Conservation (phyloP, 2,113 vertebrate species). For the Silurus meridionalis region DNA sequence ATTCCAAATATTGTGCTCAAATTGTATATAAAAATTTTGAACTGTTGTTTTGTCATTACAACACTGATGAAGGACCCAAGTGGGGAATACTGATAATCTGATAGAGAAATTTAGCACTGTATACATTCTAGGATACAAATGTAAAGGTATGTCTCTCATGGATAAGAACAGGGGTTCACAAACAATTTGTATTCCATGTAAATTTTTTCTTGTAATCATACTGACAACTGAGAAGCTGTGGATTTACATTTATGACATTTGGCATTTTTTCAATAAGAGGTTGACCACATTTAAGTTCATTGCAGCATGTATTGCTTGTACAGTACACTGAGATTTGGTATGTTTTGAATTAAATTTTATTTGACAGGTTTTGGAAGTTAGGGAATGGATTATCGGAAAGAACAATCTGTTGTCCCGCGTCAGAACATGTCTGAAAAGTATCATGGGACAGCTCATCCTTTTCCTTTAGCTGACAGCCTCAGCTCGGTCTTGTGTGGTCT, state of each 20-base stretch:
- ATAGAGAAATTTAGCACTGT: too few relatives aligned
- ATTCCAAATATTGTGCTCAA: too few relatives aligned
- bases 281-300: background rate
- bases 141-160: background rate
- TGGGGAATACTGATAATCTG: too few relatives aligned
- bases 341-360: background rate
- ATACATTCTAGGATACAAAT: background rate
- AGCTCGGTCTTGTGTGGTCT: conserved; percentile 23
- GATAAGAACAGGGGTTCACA: background rate
- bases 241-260: too few relatives aligned
- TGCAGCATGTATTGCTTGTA: background rate
- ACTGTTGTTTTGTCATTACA: too few relatives aligned
- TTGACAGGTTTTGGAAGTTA: background rate
- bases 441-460: conserved; percentile 26
- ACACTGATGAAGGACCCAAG: too few relatives aligned
- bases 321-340: background rate
- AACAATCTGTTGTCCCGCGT: conserved; percentile 9
- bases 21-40: too few relatives aligned
- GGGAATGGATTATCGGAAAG: conserved; percentile 1
- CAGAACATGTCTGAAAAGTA: conserved; percentile 29
- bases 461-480: conserved; percentile 12
- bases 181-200: background rate
- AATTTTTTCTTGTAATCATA: background rate
- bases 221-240: background rate
- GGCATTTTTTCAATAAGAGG: too few relatives aligned